Evolutionary conservation across 2,797 vertebrate species (phyloP), one percentile per base, ranked within the genome.

Genomic region (Poeciliopsis turneri): DNA sequence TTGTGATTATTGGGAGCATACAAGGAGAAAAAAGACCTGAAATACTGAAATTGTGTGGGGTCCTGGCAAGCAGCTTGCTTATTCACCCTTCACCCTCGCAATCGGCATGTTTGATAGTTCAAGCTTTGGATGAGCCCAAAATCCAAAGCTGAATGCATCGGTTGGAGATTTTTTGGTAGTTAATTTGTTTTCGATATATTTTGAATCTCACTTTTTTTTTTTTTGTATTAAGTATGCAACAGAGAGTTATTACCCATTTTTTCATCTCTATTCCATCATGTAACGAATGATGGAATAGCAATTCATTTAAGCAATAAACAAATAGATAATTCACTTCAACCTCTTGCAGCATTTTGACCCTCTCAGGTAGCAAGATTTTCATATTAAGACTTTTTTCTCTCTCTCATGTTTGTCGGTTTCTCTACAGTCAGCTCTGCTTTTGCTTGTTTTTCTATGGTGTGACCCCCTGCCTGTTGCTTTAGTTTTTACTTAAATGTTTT

Each of bases 61-160:
- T 79, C 75, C 69, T 7, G 16, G 57, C 5, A 25, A 88, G 83
- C 87, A 83, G 87, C 82, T 85, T 82, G 85, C 76, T 86, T 75
- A 77, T 81, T 90, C 90, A 88, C 81, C 88, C 82, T 86, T 89
- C 81, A 82, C 92, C 92, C 90, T 90, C 87, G 84, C 80, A 86
- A 90, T 80, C 81, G 59, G 51, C 15, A 74, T 55, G 84, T 84
- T 85, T 82, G 84, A 86, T 76, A 79, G 83, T 64, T 76, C 68
- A 80, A 59, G 85, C 81, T 85, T 80, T 83, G 86, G 82, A 72
- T 72, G 80, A 13, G 30, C 78, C 81, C 81, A 86, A 75, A 77
- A 90, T 76, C 66, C 68, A n/a, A 71, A 72, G 57, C 80, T 84
- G 75, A 78, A 82, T 87, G 84, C 39, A 77, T 76, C 33, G 20